phyloP scores from a whole-genome alignment of 2,888 invertebrate genomes.

The Lasioglossum villosulum region DNA sequence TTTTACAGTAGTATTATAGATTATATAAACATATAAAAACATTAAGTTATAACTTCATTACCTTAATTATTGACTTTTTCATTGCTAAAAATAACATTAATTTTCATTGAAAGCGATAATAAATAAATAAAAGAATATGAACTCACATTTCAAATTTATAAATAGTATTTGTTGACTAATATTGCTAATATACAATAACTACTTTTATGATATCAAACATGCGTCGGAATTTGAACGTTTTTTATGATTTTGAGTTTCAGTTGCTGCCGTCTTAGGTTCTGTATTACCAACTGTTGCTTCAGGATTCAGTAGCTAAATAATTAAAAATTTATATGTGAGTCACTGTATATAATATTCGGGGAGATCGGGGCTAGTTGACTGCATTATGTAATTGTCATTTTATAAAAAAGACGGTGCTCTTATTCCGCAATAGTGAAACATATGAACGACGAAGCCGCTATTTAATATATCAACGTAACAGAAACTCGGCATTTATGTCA shows the following conservation, averaged over 20 bases:
- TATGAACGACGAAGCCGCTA: background rate
- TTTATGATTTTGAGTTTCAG: background rate
- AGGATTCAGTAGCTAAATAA: background rate
- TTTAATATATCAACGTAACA: background rate
- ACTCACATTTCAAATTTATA: background rate
- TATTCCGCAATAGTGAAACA: background rate
- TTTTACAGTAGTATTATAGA: too few species aligned
- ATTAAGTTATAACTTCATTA: too few species aligned
- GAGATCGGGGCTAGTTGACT: background rate
- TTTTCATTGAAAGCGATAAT: background rate
- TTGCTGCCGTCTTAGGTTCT: background rate
- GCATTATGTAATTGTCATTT: background rate
- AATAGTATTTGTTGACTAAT: background rate
- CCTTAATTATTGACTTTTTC: too few species aligned
- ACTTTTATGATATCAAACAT: background rate
- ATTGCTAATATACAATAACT: background rate
- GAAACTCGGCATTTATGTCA: background rate
- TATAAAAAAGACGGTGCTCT: background rate
- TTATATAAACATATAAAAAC: too few species aligned
- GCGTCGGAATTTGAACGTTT: background rate
- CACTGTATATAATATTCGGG: background rate
- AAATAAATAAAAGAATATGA: background rate
- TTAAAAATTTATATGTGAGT: background rate
- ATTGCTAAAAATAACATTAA: background rate
- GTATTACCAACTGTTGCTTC: background rate